Base-by-base conservation (phyloP, 2,888 invertebrate genomes). In the Ectemnius lituratus region DNA sequence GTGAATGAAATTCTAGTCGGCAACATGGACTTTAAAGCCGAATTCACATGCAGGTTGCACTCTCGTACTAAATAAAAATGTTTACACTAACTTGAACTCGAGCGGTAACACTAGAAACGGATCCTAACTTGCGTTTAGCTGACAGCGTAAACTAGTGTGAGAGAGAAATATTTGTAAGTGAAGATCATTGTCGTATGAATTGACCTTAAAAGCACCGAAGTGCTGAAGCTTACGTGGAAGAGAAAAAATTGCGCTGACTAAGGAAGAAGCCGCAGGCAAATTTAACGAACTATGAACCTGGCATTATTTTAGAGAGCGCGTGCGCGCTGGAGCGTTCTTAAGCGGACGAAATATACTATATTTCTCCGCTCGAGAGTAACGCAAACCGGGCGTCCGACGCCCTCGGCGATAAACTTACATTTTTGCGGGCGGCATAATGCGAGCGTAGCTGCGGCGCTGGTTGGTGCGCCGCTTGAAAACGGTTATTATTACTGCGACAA, bases 401-500 rank as follows among this genome's bases (percentile, higher is more conserved):
- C 14, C 4, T 1, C 13, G 52, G 58, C n/a, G 1, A 13, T 49
- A 64, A 73, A 59, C 3, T 59, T 49, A 46, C 62, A 70, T 66
- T 66, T 66, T 60, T 59, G 20, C 23, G 46, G 8, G 5, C 1
- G 23, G 18, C 45, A 37, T 23, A 64, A 6, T 14, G 57, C 37
- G 18, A n/a, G 57, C 20, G 11, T 3, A 3, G 3, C 23, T 23
- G 3, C 23, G 8, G 4, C 14, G 37, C 8, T 37, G 37, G 37
- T 37, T 37, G 8, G 37, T 11, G 37, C 6, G 8, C 37, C 37
- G 37, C 11, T 27, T 45, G 28, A 28, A 27, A 70, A 70, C 62
- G 37, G 27, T 67, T 62, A 70, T 62, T 65, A 62, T 52, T 58
- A 20, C 62, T 14, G 27, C 23, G 18, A 52, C 60, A 23, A 70